Conservation (phyloP, 2,113 vertebrate genomes). For the Zapus hudsonius region DNA sequence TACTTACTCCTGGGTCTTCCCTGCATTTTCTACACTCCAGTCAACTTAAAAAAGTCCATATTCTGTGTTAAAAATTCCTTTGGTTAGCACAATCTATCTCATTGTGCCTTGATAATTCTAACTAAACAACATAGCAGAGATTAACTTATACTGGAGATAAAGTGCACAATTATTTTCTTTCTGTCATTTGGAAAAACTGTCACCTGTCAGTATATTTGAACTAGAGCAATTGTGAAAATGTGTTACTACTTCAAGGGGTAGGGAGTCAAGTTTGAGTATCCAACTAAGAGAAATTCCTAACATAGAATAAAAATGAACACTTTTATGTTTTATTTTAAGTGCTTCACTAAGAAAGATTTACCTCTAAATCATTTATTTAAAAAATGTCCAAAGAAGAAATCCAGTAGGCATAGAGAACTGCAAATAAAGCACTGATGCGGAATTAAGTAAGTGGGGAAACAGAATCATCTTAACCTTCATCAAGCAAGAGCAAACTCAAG, state of each 20-base stretch:
- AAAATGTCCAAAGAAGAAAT: slow-evolving; percentile 48
- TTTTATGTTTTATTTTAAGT: slow-evolving; percentile 60
- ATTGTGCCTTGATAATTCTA: slow-evolving; percentile 46
- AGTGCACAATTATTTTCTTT: slow-evolving; percentile 53
- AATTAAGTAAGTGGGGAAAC: slow-evolving; percentile 16
- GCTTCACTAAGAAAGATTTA: slow-evolving; percentile 60
- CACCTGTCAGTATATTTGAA: slow-evolving; percentile 31
- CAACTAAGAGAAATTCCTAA: slow-evolving; percentile 66
- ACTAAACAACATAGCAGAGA: slow-evolving; percentile 63
- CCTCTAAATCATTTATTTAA: slow-evolving; percentile 61
- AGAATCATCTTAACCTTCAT: neutral
- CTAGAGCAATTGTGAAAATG: slow-evolving; percentile 74
- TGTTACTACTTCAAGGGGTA: slow-evolving; percentile 63
- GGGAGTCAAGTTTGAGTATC: slow-evolving; percentile 70
- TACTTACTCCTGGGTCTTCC: slow-evolving; percentile 65
- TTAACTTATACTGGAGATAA: slow-evolving; percentile 70
- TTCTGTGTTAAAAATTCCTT: neutral
- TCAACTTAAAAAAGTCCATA: neutral
- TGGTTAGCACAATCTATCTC: neutral
- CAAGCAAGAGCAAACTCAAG: neutral
- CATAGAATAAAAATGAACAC: slow-evolving; percentile 71
- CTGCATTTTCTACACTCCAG: neutral
- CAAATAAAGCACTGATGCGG: neutral
- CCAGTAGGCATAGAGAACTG: neutral
- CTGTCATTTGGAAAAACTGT: slow-evolving; percentile 63